Percentiles rank a stretch among this genome's conserved stretches.
Conservation (phyloP, 2,113 vertebrate genomes). For the Vombatus ursinus region DNA sequence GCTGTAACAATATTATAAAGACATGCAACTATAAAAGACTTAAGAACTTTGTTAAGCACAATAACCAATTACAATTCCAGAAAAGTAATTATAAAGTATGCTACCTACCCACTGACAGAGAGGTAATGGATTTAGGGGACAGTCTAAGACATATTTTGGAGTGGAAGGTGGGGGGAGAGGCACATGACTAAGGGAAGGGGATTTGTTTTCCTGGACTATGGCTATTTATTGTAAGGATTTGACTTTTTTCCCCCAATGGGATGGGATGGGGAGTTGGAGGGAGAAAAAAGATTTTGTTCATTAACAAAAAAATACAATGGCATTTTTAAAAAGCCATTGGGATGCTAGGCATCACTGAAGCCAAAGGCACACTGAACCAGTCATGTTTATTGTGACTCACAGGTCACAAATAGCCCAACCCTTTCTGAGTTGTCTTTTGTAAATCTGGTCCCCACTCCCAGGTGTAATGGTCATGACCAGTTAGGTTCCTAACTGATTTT, state of each 20-base stretch:
- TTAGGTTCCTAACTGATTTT: background rate
- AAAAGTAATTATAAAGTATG: background rate
- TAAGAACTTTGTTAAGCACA: background rate
- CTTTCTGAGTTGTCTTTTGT: background rate
- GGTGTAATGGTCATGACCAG: background rate
- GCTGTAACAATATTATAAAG: background rate
- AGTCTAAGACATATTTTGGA: background rate
- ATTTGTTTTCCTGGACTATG: background rate
- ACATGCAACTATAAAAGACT: background rate
- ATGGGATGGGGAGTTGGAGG: background rate
- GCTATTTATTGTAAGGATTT: background rate
- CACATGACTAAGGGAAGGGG: background rate
- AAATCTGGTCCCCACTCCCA: background rate
- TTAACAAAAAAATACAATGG: constrained; percentile 20
- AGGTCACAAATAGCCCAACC: background rate
- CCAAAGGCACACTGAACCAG: background rate
- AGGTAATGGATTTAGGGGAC: background rate
- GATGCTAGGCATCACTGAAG: background rate
- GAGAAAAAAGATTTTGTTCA: background rate
- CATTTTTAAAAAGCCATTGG: background rate
- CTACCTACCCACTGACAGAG: background rate
- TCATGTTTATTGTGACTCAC: background rate
- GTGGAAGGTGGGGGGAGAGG: too few relatives aligned
- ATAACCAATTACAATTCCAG: background rate
- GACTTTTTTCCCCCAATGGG: background rate